Evolutionary conservation across 2,113 vertebrate species (phyloP).

Genomic region (Protobothrops flavoviridis): DNA sequence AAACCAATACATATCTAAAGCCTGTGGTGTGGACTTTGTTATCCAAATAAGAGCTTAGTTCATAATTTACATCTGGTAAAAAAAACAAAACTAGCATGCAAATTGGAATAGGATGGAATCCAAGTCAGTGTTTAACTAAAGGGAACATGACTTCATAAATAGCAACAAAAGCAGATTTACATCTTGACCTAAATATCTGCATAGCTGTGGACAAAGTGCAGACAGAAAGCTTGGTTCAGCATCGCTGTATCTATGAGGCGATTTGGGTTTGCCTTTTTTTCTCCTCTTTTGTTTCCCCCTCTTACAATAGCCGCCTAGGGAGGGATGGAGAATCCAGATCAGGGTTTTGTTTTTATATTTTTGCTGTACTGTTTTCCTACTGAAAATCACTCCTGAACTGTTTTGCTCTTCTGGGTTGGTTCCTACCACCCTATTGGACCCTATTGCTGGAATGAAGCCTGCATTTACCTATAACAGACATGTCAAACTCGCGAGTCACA

Average conservation of each 20-base stretch:
- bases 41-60: conserved; percentile 44
- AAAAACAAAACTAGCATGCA: conserved; percentile 4
- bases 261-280: background rate
- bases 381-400: background rate
- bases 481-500: no score
- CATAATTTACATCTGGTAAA: conserved; percentile 29
- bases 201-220: background rate
- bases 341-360: background rate
- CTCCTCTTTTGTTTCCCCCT: background rate
- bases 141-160: conserved; percentile 8
- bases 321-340: background rate
- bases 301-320: background rate
- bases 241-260: background rate
- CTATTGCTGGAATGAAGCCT: background rate
- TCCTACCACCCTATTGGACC: background rate
- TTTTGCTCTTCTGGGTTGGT: background rate
- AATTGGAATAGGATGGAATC: background rate
- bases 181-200: background rate
- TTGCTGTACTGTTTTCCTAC: background rate
- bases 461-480: background rate
- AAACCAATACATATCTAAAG: background rate
- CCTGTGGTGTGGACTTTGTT: background rate
- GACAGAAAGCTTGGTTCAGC: background rate
- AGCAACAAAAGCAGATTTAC: conserved; percentile 3
- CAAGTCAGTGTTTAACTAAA: conserved; percentile 1